Evolutionary conservation across 2,797 vertebrate species (phyloP), one percentile per base, ranked within the genome.

Genomic region (Eupleurogrammus muticus): DNA sequence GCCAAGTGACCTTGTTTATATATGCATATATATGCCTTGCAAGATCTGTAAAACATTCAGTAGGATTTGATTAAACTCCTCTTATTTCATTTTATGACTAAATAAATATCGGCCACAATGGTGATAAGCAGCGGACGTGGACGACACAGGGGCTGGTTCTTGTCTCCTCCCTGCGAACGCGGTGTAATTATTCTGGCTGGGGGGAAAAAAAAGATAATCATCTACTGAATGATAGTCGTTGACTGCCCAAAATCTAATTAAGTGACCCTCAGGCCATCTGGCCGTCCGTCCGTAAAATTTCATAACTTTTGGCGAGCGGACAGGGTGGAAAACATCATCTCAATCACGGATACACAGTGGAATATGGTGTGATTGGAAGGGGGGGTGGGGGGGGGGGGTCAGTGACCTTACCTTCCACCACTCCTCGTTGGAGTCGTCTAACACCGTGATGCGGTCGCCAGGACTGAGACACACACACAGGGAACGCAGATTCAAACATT

Each of bases 401-500:
- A n/a, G n/a, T n/a, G n/a, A n/a, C n/a, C 95, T 94, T 86, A 97
- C 96, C 93, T 95, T 85, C 96, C 97, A 98, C 96, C 97, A 97
- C 68, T 97, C 97, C 80, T 98, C 97, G 34, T 97, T 98, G 80
- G 97, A 97, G 85, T 98, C 97, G 38, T 98, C 97, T 2, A 97
- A 94, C 78, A 98, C 97, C 0, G 96, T 94, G 89, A 98, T 96
- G 61, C 96, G 95, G 88, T 98, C 97, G 8, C 97, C 97, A 0
- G 97, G 95, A 56, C 97, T 97, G 66, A 50, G 82, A 77, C 78
- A 70, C 13, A 52, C 54, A 85, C 54, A 85, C 32, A 46, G 50
- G 12, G 69, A 12, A 24, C n/a, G 21, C 32, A 36, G 13, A 3
- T 35, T 69, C 11, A 17, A 53, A 53, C 36, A 51, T 67, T 53